Percentiles rank a stretch among this genome's conserved stretches.
phyloP scores from a whole-genome alignment of 2,113 vertebrate species.

The Pseudonaja textilis region DNA sequence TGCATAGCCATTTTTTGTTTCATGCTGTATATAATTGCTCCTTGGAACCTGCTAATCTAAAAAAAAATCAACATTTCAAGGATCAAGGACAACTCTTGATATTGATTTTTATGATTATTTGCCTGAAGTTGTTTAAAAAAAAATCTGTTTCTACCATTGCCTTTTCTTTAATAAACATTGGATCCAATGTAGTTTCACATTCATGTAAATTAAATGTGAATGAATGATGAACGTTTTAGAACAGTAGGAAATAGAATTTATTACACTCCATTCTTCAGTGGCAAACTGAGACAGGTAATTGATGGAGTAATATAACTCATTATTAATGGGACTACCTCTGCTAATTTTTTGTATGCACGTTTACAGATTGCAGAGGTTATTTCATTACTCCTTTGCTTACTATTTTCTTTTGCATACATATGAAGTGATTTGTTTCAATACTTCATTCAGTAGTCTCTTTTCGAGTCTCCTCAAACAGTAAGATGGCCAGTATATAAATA shows the following conservation, averaged over 20 bases:
- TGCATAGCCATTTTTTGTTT: neutral
- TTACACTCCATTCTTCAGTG: slow-evolving; percentile 43
- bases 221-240: slow-evolving; percentile 57
- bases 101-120: accelerated
- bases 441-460: neutral
- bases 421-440: neutral
- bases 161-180: slow-evolving; percentile 45
- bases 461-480: neutral
- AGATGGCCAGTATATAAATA: neutral
- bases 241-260: slow-evolving; percentile 63
- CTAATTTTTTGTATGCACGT: slow-evolving; percentile 39
- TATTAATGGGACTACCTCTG: slow-evolving; percentile 53
- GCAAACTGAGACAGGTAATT: slow-evolving; percentile 52
- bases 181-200: slow-evolving; percentile 57
- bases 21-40: neutral
- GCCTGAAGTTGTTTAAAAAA: slow-evolving; percentile 11
- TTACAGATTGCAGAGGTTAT: slow-evolving; percentile 42
- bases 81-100: neutral
- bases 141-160: slow-evolving; percentile 26
- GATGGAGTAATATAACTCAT: slow-evolving; percentile 53
- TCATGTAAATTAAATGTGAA: slow-evolving; percentile 63
- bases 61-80: neutral
- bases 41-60: neutral
- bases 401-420: slow-evolving; percentile 1
- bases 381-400: slow-evolving; percentile 25